phyloP scores from a whole-genome alignment of 2,113 vertebrate species.

The Pteruthius melanotis region DNA sequence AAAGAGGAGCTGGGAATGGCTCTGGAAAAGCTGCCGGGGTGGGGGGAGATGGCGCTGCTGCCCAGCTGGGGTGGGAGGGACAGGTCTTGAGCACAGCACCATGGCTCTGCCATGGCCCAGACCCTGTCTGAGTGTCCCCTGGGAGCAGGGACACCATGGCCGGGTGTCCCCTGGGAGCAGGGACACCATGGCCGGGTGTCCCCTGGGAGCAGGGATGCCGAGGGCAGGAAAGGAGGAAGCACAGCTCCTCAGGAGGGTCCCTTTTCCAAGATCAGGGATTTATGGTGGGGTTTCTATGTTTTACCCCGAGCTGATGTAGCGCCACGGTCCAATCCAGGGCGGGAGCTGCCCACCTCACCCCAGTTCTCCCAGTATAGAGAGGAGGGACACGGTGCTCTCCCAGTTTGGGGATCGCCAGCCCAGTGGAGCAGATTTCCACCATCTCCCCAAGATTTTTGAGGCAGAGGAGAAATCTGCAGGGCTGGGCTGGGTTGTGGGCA shows the following conservation, averaged over 20 bases:
- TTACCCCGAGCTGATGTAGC: background rate
- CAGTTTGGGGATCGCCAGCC: rapidly evolving
- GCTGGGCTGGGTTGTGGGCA: background rate
- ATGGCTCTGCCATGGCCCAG: rapidly evolving
- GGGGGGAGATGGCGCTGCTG: background rate
- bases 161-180: too few species aligned
- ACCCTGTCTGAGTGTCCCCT: too few species aligned
- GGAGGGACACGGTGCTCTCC: rapidly evolving
- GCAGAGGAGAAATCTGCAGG: rapidly evolving
- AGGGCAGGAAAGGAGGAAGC: rapidly evolving
- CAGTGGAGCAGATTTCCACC: rapidly evolving
- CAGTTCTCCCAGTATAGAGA: background rate
- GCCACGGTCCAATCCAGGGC: rapidly evolving
- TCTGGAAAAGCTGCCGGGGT: background rate
- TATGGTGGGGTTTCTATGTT: background rate
- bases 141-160: too few species aligned
- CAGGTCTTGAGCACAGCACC: background rate
- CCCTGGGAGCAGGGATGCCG: too few species aligned
- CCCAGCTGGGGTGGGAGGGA: background rate
- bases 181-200: too few species aligned
- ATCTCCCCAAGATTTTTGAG: background rate
- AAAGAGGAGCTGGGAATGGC: background rate
- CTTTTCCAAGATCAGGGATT: background rate
- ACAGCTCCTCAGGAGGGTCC: background rate
- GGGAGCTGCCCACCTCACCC: background rate